Conservation (phyloP, 2,113 vertebrate species). For the Bos javanicus region DNA sequence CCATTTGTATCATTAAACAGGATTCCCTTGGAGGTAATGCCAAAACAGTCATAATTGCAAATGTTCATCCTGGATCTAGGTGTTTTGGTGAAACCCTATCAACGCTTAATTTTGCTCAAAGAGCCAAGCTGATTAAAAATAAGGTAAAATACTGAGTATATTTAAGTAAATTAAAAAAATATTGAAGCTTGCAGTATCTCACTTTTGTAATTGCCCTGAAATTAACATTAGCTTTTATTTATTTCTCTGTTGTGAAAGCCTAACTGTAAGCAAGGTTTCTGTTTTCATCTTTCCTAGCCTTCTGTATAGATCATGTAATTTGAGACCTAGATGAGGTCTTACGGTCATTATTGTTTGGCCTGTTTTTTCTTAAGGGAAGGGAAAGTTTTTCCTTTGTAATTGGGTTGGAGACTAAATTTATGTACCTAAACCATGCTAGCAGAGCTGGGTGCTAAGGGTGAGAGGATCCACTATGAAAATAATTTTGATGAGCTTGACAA, state of each 20-base stretch:
- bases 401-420: neutral
- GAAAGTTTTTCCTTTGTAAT: neutral
- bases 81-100: conserved; percentile 97
- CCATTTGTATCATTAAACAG: conserved; percentile 77
- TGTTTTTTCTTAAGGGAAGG: neutral
- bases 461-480: neutral
- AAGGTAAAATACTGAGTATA: conserved; percentile 82
- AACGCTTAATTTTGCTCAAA: conserved; percentile 95
- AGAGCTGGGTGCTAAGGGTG: neutral
- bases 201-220: neutral
- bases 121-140: conserved; percentile 98
- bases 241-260: neutral
- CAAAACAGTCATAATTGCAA: conserved; percentile 95
- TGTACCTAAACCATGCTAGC: neutral
- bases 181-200: neutral
- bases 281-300: neutral
- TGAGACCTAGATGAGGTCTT: neutral
- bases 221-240: neutral
- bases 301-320: neutral
- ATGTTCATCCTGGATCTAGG: conserved; percentile 95
- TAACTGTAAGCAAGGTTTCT: neutral
- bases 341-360: neutral
- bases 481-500: neutral
- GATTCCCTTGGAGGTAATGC: conserved; percentile 98
- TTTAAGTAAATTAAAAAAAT: conserved; percentile 17